These are phyloP conservation scores for Hymenochirus boettgeri DNA, from an alignment of 2,113 vertebrate genomes.

Conservation along the genomic window DNA sequence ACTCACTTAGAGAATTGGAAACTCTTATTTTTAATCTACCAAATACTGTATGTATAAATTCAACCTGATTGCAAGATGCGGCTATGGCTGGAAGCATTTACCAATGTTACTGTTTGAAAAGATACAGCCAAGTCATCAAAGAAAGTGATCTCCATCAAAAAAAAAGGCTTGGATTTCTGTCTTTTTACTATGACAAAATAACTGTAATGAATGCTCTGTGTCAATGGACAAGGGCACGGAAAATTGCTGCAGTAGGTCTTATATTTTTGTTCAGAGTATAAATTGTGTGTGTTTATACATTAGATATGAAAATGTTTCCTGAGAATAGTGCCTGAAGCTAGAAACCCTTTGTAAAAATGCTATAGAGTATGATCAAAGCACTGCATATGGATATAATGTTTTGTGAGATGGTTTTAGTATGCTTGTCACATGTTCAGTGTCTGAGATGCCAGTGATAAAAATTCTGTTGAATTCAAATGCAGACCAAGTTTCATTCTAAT, in stretches of 20 bases:
- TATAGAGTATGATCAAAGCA: conserved; percentile 39
- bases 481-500: conserved; percentile 11
- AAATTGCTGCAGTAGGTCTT: not conserved
- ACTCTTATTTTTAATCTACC: too few relatives aligned
- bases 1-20: too few relatives aligned
- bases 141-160: too few relatives aligned
- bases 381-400: conserved; percentile 41
- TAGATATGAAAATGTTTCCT: conserved; percentile 24
- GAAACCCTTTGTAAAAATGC: conserved; percentile 29
- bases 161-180: too few relatives aligned
- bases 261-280: not conserved
- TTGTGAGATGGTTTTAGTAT: conserved; percentile 40
- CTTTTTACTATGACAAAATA: too few relatives aligned
- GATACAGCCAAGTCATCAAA: too few relatives aligned
- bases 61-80: too few relatives aligned
- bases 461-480: conserved; percentile 33
- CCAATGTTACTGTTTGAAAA: too few relatives aligned
- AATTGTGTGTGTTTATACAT: conserved; percentile 20
- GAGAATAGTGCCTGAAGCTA: conserved; percentile 35
- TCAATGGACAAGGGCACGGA: too few relatives aligned
- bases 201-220: too few relatives aligned
- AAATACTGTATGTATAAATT: too few relatives aligned
- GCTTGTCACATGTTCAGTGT: conserved; percentile 40
- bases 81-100: too few relatives aligned
- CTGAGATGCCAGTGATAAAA: conserved; percentile 29